phyloP scores from a whole-genome alignment of 2,797 vertebrate genomes.

The Momotus momota region DNA sequence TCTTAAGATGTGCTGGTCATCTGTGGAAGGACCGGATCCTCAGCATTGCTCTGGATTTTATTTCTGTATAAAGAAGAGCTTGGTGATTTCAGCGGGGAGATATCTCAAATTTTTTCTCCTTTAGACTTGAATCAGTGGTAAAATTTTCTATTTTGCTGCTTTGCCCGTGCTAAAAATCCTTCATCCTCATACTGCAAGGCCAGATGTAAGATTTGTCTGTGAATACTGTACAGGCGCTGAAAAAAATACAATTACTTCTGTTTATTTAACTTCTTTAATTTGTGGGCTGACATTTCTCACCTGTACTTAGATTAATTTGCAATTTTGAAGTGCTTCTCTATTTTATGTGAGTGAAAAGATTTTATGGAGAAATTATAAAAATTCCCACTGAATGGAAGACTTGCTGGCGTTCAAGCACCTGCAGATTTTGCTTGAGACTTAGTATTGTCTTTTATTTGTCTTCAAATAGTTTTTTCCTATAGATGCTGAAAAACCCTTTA shows the following conservation, averaged over 20 bases:
- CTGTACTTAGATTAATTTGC: neutral
- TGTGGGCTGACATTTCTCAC: neutral
- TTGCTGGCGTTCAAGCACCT: neutral
- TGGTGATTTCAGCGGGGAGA: neutral
- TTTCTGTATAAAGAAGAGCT: neutral
- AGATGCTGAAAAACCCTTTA: neutral
- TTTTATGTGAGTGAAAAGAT: neutral
- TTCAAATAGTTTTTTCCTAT: neutral
- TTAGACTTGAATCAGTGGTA: neutral
- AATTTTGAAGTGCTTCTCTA: neutral
- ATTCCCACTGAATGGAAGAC: neutral
- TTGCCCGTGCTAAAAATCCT: neutral
- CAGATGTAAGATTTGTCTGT: neutral
- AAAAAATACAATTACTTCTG: neutral
- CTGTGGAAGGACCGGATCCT: neutral
- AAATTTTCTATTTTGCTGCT: neutral
- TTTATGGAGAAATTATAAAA: neutral
- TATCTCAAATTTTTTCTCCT: neutral
- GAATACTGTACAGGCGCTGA: neutral
- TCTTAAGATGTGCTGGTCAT: neutral
- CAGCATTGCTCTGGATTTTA: neutral
- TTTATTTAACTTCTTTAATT: constrained; percentile 7
- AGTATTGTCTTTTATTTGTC: constrained; percentile 8
- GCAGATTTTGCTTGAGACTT: neutral
- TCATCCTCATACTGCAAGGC: neutral